Evolutionary conservation across 2,888 invertebrate species (phyloP).

Genomic region (Macrosiphum euphorbiae): DNA sequence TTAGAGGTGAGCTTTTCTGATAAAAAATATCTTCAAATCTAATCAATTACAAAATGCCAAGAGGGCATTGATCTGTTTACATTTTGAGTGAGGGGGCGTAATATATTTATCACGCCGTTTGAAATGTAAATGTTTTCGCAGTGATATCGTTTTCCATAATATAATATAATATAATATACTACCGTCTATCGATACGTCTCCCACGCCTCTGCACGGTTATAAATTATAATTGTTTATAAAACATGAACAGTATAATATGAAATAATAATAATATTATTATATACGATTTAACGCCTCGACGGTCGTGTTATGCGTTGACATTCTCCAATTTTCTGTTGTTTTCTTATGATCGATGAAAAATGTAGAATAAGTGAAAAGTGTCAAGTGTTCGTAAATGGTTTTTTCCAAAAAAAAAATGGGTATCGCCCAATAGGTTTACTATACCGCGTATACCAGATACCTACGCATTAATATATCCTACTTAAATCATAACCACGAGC

Average conservation of each 20-base stretch:
- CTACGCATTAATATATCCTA: not conserved
- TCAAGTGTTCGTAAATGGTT: not conserved
- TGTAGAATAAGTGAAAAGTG: not conserved
- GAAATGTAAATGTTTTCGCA: not conserved
- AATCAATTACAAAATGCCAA: not conserved
- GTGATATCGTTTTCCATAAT: not conserved
- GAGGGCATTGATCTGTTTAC: not conserved
- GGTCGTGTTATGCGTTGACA: not conserved
- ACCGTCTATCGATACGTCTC: not conserved
- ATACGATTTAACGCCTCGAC: not conserved
- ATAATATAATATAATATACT: not conserved
- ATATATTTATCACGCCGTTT: too few species aligned
- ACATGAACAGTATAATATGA: not conserved
- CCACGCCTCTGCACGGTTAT: not conserved
- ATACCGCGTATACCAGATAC: not conserved
- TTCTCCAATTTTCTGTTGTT: not conserved
- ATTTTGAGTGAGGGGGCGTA: not conserved
- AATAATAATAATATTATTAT: not conserved
- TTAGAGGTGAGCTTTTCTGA: not conserved
- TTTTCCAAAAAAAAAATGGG: not conserved
- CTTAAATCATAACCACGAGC: not conserved
- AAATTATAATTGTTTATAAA: not conserved
- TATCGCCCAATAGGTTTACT: too few species aligned
- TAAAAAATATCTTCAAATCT: not conserved
- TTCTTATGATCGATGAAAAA: not conserved